Evolutionary conservation across 2,113 vertebrate species (phyloP).

Genomic region (Tyrannus savana): DNA sequence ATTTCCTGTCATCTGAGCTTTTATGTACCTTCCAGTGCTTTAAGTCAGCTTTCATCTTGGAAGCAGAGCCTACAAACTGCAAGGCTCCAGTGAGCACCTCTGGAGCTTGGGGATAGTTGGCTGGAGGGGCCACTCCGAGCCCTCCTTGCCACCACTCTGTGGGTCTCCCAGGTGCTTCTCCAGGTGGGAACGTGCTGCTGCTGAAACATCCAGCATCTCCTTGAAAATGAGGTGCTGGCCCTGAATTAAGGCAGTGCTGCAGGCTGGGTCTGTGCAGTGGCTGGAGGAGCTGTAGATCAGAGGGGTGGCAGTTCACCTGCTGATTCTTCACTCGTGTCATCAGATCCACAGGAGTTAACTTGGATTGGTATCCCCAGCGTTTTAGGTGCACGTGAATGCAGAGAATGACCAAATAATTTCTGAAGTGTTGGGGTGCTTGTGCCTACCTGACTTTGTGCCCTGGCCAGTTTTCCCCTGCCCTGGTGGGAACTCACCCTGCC

Average conservation of each 20-base stretch:
- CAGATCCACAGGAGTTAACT: background rate
- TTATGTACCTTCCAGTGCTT: constrained; percentile 21
- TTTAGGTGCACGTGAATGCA: background rate
- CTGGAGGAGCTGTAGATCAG: background rate
- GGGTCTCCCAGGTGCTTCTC: background rate
- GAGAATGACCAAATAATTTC: background rate
- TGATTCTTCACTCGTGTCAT: fast-evolving
- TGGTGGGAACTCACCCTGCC: background rate
- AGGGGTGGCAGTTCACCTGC: too few species aligned
- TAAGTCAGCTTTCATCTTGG: background rate
- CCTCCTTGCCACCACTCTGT: background rate
- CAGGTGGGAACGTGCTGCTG: background rate
- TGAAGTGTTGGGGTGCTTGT: background rate
- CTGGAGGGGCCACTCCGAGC: background rate
- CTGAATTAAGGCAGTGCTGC: background rate
- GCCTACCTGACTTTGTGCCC: background rate
- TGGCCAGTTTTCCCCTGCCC: background rate
- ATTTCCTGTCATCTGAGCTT: constrained; percentile 39
- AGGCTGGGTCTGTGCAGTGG: background rate
- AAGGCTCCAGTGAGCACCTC: background rate
- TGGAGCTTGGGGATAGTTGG: background rate
- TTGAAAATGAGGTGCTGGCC: background rate
- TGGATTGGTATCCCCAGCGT: background rate
- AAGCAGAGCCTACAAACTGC: background rate
- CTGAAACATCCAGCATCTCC: background rate